Evolutionary conservation across 2,888 invertebrate genomes (phyloP).

Genomic region (Ormyrus rosae): DNA sequence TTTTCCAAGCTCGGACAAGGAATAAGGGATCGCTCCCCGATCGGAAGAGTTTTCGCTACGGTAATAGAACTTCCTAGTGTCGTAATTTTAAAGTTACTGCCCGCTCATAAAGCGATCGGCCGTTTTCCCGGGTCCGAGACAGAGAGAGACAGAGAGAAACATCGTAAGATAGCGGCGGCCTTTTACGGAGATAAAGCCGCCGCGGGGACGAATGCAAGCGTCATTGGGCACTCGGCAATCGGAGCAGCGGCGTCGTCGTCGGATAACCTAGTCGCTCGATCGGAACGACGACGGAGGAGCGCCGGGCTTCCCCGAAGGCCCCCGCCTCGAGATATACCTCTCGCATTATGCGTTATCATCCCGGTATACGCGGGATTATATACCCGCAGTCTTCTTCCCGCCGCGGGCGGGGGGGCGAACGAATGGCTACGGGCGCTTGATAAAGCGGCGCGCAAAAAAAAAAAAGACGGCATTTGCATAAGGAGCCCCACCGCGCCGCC

Average conservation of each 20-base stretch:
- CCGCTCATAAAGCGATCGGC: slow-evolving; percentile 53
- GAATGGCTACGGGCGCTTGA: slow-evolving; percentile 52
- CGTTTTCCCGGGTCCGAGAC: neutral
- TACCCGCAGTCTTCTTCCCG: neutral
- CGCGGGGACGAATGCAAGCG: slow-evolving; percentile 15
- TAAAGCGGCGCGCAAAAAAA: slow-evolving; percentile 47
- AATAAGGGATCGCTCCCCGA: slow-evolving; percentile 44
- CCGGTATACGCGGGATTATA: slow-evolving; percentile 13
- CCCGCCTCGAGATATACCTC: slow-evolving; percentile 9
- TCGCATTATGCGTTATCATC: slow-evolving; percentile 51
- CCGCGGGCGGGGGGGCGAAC: slow-evolving; percentile 1
- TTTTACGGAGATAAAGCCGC: slow-evolving; percentile 29
- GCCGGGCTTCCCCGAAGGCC: neutral
- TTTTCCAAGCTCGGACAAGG: slow-evolving; percentile 25
- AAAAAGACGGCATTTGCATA: slow-evolving; percentile 45
- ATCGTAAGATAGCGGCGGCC: slow-evolving; percentile 6
- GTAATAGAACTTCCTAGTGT: slow-evolving; percentile 55
- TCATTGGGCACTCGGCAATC: slow-evolving; percentile 28
- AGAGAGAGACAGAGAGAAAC: slow-evolving; percentile 1
- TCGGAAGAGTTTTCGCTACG: slow-evolving; percentile 52
- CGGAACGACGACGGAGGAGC: slow-evolving; percentile 44
- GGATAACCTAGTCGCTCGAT: slow-evolving; percentile 51
- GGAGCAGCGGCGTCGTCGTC: slow-evolving; percentile 44
- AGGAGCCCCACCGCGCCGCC: slow-evolving; percentile 26
- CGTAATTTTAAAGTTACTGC: slow-evolving; percentile 57